Evolutionary conservation across 2,113 vertebrate species (phyloP), one percentile per base, ranked within the genome.

Genomic region (Cyprinodon variegatus): DNA sequence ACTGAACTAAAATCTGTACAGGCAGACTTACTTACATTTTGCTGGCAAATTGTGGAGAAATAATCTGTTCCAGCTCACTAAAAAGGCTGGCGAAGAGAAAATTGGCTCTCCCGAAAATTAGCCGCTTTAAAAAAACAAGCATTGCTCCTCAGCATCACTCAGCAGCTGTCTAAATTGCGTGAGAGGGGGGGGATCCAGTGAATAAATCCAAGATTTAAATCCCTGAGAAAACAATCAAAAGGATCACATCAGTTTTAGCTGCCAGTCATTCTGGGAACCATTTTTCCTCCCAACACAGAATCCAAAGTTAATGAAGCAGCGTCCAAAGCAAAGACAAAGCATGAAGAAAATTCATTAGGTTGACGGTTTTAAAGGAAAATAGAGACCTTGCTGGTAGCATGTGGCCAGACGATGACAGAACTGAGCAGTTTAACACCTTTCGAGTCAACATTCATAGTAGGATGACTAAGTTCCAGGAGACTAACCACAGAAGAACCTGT

Each of bases 141-240:
- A 1, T 15, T 64, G 37, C 59, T 65, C 20, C 17, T 5, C 22
- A 37, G 43, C 60, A 15, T 65, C 53, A 3, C 5, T 36, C 61
- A 41, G 6, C 37, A 1, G 59, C 14, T 0, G 15, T 61, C 62
- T 45, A 12, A 9, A 64, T 45, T 22, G 11, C 29, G 29, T 29
- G 1, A 29, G 29, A 1, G 29, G 29, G 29, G 29, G 29, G 29
- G 29, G 29, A 29, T 50, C 0, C 4, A 9, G 29, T 38, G 22
- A 67, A 40, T 5, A n/a, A 36, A 14, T 39, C 37, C 20, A 9
- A 72, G 17, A 45, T 17, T 46, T 11, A 2, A 66, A 62, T 71
- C 77, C 22, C 29, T 64, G 59, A 8, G 38, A 40, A 61, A 75
- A 78, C 64, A 68, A 45, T 39, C 46, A 22, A 72, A 36, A 61